A percentile compares a stretch with the other conserved stretches of the same genome.
Conservation (phyloP, 2,888 invertebrate genomes). For the Micoletzkya japonica region DNA sequence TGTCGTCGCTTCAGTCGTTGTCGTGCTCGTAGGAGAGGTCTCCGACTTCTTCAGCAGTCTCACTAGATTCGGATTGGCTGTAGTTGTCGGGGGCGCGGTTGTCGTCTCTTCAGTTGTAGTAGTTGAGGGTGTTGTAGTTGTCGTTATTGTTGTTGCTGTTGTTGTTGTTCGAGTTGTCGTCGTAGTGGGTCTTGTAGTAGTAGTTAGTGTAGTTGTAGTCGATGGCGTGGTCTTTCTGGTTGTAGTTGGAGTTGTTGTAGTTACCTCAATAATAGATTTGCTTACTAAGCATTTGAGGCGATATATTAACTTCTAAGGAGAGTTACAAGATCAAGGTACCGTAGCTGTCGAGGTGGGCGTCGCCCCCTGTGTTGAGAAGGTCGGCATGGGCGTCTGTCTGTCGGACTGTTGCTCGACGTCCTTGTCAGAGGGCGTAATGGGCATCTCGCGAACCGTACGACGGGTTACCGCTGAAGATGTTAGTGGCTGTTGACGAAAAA, state of each 20-base stretch:
- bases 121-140: conserved; percentile 9
- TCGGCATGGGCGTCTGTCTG: too few relatives aligned
- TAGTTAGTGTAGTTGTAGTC: neutral
- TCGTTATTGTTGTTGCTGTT: neutral
- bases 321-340: too few relatives aligned
- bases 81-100: neutral
- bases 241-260: neutral
- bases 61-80: conserved; percentile 10
- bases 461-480: neutral
- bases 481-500: neutral
- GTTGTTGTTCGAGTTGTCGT: neutral
- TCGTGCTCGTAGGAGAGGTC: neutral
- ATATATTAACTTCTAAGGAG: too few relatives aligned
- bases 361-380: too few relatives aligned
- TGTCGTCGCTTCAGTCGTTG: neutral
- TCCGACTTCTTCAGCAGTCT: neutral
- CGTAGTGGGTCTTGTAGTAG: neutral
- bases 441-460: conserved; percentile 21
- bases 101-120: neutral
- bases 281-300: too few relatives aligned
- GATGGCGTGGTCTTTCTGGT: neutral
- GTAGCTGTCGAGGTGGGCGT: too few relatives aligned
- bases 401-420: too few relatives aligned
- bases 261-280: too few relatives aligned
- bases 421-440: neutral